phyloP scores from a whole-genome alignment of 1,140 invertebrate species.

The Leptinotarsa texana region DNA sequence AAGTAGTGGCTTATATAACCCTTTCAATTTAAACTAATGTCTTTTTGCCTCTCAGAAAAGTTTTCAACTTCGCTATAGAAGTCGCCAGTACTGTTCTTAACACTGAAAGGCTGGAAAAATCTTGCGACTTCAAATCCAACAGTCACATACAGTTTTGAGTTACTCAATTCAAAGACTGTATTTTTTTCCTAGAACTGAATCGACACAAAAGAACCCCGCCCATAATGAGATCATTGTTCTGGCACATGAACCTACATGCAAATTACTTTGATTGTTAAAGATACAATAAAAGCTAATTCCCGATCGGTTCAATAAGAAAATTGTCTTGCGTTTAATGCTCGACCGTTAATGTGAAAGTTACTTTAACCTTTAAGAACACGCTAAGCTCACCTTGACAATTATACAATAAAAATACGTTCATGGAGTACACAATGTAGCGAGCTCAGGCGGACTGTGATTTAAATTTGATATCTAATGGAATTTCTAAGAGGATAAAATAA shows the following conservation, averaged over 20 bases:
- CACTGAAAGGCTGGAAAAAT: too few relatives aligned
- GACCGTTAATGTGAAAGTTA: slow-evolving; percentile 10
- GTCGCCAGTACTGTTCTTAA: too few relatives aligned
- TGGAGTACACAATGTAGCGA: not conserved
- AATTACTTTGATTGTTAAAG: not conserved
- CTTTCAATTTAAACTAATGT: too few relatives aligned
- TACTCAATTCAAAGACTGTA: too few relatives aligned
- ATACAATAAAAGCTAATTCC: not conserved
- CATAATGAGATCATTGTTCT: slow-evolving; percentile 6
- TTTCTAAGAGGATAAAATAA: too few relatives aligned
- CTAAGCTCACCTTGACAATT: slow-evolving; percentile 11
- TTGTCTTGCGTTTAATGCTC: not conserved
- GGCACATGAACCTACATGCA: slow-evolving; percentile 3
- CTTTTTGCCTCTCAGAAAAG: too few relatives aligned
- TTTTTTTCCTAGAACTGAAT: too few relatives aligned
- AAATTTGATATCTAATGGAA: not conserved
- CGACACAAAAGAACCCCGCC: not conserved
- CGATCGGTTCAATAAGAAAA: not conserved
- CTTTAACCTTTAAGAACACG: slow-evolving; percentile 14
- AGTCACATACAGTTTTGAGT: too few relatives aligned
- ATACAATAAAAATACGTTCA: slow-evolving; percentile 11
- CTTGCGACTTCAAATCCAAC: too few relatives aligned
- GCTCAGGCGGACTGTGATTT: not conserved
- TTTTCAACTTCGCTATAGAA: too few relatives aligned
- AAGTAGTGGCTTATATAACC: too few relatives aligned